Percentiles rank a stretch among this genome's conserved stretches.
Evolutionary conservation across 2,797 vertebrate genomes (phyloP).

Genomic region (Neosilurus hyrtlii): DNA sequence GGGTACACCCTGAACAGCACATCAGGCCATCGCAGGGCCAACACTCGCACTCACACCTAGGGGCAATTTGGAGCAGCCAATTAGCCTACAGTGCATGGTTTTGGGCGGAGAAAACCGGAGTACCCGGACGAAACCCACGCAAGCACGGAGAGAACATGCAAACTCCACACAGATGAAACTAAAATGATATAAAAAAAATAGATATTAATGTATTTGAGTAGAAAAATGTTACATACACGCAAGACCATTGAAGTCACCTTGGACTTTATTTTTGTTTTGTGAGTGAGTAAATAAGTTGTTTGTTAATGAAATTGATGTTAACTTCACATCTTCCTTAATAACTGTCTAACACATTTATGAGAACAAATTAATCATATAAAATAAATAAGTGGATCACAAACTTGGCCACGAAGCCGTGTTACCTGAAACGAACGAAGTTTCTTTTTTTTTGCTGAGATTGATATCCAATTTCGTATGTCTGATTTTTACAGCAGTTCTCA

Average conservation of each 20-base stretch:
- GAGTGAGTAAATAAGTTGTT: too few species aligned
- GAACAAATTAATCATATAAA: not conserved
- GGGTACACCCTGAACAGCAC: too few species aligned
- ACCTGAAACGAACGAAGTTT: not conserved
- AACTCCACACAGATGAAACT: not conserved
- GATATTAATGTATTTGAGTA: not conserved
- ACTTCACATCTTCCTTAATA: not conserved
- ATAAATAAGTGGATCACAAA: not conserved
- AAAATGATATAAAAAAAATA: not conserved
- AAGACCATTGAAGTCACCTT: not conserved
- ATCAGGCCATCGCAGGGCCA: too few species aligned
- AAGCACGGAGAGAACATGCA: too few species aligned
- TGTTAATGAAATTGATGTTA: not conserved
- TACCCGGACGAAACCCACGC: too few species aligned
- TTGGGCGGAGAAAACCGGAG: too few species aligned
- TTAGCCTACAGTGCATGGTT: too few species aligned
- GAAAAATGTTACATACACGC: not conserved
- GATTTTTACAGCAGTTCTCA: not conserved
- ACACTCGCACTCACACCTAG: too few species aligned
- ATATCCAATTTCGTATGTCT: not conserved
- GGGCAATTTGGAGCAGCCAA: too few species aligned
- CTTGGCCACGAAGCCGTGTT: not conserved
- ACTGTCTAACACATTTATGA: not conserved
- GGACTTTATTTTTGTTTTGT: not conserved
- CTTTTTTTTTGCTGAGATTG: not conserved